phyloP scores from a whole-genome alignment of 2,888 invertebrate genomes.

The Tetropium fuscum region DNA sequence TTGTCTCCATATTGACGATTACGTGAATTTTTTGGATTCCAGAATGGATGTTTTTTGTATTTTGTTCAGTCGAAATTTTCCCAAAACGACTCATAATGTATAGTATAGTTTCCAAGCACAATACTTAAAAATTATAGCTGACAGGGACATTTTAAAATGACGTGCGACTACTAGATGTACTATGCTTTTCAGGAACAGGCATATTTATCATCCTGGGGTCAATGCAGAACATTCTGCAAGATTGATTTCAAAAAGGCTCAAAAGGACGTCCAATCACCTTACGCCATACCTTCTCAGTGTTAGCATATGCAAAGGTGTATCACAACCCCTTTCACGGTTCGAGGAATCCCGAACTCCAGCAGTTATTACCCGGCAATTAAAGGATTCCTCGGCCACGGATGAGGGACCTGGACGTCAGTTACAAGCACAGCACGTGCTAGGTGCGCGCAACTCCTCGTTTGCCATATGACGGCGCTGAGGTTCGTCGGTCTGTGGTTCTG shows the following conservation, averaged over 20 bases:
- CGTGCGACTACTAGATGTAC: no score
- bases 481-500: slow-evolving; percentile 4
- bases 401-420: slow-evolving; percentile 36
- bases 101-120: no score
- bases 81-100: no score
- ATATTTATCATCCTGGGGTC: neutral
- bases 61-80: no score
- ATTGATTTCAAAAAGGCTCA: neutral
- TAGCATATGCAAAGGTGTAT: neutral
- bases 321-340: slow-evolving; percentile 17
- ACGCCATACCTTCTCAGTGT: no score
- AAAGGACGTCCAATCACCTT: no score
- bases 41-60: no score
- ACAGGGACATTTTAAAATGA: no score
- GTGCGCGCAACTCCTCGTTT: slow-evolving; percentile 50
- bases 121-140: no score
- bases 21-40: no score
- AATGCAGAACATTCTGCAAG: neutral
- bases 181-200: no score
- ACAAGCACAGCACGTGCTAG: slow-evolving; percentile 30
- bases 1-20: no score
- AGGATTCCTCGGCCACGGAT: slow-evolving; percentile 45
- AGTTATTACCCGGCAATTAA: slow-evolving; percentile 42
- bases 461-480: slow-evolving; percentile 51
- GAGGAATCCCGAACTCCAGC: slow-evolving; percentile 5